Conservation (phyloP, 2,113 vertebrate species). For the Gasterosteus aculeatus region DNA sequence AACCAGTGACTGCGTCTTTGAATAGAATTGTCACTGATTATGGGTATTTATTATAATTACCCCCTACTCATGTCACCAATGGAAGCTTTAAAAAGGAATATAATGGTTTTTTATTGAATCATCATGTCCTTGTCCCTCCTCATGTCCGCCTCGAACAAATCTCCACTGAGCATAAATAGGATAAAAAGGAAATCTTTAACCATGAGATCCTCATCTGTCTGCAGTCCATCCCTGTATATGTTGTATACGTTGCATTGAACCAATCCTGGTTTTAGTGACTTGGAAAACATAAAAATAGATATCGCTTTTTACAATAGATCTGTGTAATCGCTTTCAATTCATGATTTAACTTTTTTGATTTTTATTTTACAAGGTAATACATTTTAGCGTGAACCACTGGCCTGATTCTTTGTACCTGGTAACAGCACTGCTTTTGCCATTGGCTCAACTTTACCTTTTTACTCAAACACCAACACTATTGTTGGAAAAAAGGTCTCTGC, state of each 20-base stretch:
- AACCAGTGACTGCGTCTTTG: slow-evolving; percentile 87
- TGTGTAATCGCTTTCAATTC: not conserved
- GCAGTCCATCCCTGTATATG: not conserved
- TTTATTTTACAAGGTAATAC: slow-evolving; percentile 2
- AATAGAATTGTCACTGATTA: slow-evolving; percentile 91
- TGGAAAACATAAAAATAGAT: slow-evolving; percentile 29
- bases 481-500: not conserved
- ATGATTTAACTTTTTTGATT: not conserved
- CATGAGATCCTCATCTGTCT: slow-evolving; percentile 42
- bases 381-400: not conserved
- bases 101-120: slow-evolving; percentile 94
- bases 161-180: slow-evolving; percentile 68
- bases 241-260: slow-evolving; percentile 13
- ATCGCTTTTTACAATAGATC: slow-evolving; percentile 30
- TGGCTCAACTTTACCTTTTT: slow-evolving; percentile 1
- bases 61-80: slow-evolving; percentile 87
- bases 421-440: not conserved
- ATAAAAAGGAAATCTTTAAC: slow-evolving; percentile 65
- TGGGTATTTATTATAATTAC: slow-evolving; percentile 96
- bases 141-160: slow-evolving; percentile 57
- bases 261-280: slow-evolving; percentile 22
- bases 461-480: not conserved
- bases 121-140: slow-evolving; percentile 73
- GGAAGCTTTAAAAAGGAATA: slow-evolving; percentile 90
- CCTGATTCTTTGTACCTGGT: not conserved